Percentiles rank a stretch among this genome's conserved stretches.
Evolutionary conservation across 2,113 vertebrate species (phyloP).

Genomic region (Orthonyx spaldingii): DNA sequence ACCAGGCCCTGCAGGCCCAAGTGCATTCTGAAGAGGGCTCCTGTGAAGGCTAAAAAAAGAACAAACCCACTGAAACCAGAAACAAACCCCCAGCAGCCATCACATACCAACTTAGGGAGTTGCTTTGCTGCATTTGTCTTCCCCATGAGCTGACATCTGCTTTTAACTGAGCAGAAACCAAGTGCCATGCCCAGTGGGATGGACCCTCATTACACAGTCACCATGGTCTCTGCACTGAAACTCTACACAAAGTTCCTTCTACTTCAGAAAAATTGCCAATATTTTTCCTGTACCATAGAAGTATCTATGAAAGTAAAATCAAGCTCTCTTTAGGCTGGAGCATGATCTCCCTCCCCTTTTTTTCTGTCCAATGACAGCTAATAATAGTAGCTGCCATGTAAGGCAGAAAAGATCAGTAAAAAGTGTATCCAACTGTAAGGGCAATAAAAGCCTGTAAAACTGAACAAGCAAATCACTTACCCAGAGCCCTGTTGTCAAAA

Average conservation of each 20-base stretch:
- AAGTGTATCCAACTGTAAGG: neutral
- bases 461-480: neutral
- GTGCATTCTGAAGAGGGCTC: conserved; percentile 84
- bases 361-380: neutral
- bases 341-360: neutral
- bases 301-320: neutral
- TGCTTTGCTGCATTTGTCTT: neutral
- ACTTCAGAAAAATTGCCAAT: neutral
- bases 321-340: neutral
- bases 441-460: neutral
- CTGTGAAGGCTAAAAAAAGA: conserved; percentile 76
- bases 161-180: neutral
- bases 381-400: neutral
- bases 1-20: conserved; percentile 80
- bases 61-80: neutral
- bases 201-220: neutral
- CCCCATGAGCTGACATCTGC: neutral
- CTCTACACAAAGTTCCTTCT: neutral
- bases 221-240: neutral
- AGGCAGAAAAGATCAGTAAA: neutral
- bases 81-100: neutral
- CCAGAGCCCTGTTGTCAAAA: neutral
- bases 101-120: neutral
- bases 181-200: neutral
- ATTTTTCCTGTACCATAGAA: neutral